Percentiles rank a stretch among this genome's conserved stretches.
Conservation (phyloP, 2,888 invertebrate genomes). For the Salpingus planirostris region DNA sequence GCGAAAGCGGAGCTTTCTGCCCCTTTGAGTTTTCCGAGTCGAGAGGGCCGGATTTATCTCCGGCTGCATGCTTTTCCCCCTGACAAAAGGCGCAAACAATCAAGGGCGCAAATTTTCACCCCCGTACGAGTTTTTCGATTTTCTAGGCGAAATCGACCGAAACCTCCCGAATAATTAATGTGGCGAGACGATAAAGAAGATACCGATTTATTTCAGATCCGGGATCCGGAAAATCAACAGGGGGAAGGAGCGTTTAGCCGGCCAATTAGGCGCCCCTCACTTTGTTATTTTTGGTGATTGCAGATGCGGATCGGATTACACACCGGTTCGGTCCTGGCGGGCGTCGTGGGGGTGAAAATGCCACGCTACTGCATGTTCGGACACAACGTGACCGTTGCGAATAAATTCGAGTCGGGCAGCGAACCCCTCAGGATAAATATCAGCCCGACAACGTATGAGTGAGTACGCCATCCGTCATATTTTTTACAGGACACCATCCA, state of each 20-base stretch:
- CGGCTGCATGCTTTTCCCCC: no score
- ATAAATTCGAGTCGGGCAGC: conserved; percentile 92
- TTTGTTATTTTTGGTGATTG: conserved; percentile 7
- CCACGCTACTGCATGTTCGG: conserved; percentile 91
- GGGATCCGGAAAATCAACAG: no score
- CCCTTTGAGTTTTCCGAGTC: no score
- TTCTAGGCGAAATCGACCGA: not conserved
- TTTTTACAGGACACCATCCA: no score
- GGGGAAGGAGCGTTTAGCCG: no score
- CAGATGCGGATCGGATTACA: conserved; percentile 95
- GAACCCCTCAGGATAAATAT: conserved; percentile 85
- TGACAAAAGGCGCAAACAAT: no score
- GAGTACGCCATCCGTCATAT: conserved; percentile 47
- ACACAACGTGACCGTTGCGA: conserved; percentile 89
- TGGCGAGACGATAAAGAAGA: no score
- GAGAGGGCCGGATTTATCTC: no score
- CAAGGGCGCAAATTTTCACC: no score
- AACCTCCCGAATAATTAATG: no score
- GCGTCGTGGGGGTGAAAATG: conserved; percentile 91
- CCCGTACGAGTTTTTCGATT: not conserved
- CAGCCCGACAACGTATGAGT: conserved; percentile 89
- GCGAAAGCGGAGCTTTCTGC: no score
- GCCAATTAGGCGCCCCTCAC: not conserved
- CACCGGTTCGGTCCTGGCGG: conserved; percentile 87
- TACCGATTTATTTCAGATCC: no score